phyloP scores from a whole-genome alignment of 30 jellyfish, hydroid and myxozoan species.

The Mastigias papua region DNA sequence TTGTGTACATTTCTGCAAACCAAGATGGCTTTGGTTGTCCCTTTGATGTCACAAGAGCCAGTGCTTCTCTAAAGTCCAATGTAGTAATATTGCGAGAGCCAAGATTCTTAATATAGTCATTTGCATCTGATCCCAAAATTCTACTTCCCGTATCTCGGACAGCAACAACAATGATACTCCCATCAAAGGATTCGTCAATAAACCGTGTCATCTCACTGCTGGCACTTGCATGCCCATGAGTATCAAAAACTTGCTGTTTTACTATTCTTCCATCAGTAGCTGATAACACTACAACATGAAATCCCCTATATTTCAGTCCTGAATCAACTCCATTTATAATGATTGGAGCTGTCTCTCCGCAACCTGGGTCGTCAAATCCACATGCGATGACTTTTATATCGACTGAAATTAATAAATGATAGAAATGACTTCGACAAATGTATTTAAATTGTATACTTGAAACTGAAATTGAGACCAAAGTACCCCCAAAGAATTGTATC shows the following conservation, averaged over 20 bases:
- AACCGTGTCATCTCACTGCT: background rate
- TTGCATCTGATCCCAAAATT: background rate
- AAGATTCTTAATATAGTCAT: background rate
- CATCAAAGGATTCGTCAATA: background rate
- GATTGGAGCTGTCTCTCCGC: too few species aligned
- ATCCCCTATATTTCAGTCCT: background rate
- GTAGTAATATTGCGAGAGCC: background rate
- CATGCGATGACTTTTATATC: too few species aligned
- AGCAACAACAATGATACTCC: background rate
- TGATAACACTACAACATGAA: conserved; percentile 2
- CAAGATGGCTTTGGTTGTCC: conserved; percentile 22
- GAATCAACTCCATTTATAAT: conserved; percentile 19
- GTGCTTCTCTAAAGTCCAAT: background rate
- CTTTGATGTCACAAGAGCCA: conserved; percentile 12
- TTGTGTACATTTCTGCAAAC: conserved; percentile 21
- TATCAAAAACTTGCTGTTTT: background rate
- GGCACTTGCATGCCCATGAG: background rate
- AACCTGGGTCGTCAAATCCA: too few species aligned
- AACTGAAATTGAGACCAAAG: too few species aligned
- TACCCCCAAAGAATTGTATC: too few species aligned
- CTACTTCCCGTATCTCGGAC: background rate
- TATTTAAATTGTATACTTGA: too few species aligned
- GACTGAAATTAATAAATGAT: too few species aligned
- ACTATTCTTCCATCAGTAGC: background rate
- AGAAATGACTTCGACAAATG: too few species aligned